phyloP scores from a whole-genome alignment of 2,888 invertebrate species.

The Tupiocoris notatus region DNA sequence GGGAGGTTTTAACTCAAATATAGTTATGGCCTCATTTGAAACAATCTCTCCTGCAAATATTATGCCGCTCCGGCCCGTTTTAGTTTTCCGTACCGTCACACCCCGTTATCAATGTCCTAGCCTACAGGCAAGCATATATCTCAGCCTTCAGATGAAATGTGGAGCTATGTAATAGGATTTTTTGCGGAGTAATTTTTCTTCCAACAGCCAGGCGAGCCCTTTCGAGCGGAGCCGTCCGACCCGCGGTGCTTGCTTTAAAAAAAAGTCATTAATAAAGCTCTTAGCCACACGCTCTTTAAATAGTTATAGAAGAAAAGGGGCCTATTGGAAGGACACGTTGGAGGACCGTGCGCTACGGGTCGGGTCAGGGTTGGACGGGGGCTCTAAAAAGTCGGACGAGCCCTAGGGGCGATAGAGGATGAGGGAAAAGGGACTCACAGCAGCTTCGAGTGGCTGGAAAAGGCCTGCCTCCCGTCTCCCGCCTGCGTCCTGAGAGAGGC shows the following conservation, averaged over 20 bases:
- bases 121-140: not conserved
- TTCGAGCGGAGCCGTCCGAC: not conserved
- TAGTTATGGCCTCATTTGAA: not conserved
- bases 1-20: too few relatives aligned
- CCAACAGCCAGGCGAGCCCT: not conserved
- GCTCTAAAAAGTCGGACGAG: not conserved
- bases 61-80: not conserved
- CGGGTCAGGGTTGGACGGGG: not conserved
- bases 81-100: not conserved
- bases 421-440: constrained; percentile 1
- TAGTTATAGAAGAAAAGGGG: constrained; percentile 10
- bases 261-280: constrained; percentile 21
- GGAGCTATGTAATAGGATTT: not conserved
- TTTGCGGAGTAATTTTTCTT: not conserved
- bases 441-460: not conserved
- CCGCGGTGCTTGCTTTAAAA: constrained; percentile 2
- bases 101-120: not conserved
- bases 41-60: not conserved
- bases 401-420: not conserved
- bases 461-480: not conserved
- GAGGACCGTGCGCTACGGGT: not conserved
- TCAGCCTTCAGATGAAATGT: not conserved
- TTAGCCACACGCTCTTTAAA: constrained; percentile 19
- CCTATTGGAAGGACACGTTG: not conserved
- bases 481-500: not conserved